Evolutionary conservation across 2,113 vertebrate species (phyloP), one percentile per base, ranked within the genome.

Genomic region (Gymnobelideus leadbeateri): DNA sequence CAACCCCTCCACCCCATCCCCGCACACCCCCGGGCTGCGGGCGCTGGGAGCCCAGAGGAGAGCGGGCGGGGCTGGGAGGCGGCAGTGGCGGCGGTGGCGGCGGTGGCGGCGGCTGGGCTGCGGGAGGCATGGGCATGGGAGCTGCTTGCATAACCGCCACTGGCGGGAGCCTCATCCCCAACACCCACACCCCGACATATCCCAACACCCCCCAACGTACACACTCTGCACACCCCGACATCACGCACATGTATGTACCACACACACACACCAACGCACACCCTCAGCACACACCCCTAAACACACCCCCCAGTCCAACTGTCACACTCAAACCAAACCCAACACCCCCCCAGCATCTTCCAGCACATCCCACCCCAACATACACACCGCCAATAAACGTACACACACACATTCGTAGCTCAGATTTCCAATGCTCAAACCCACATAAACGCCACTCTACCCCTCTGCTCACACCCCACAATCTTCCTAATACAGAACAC

Each of bases 1-100:
- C 31, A 11, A 6, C 97, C 96, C 95, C 96, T 94, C 97, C 96
- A 93, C 92, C 84, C 51, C 51, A 10, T 53, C 94, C 89, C 94
- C 94, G 93, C 94, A 46, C 14, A 90, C 93, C 55, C 92, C 68
- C 95, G 37, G 5, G 16, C n/a, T 31, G 26, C 28, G 57, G n/a
- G 37, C 68, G 57, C 37, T 1, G 16, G 68, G 68, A 43, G 16
- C 37, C n/a, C 68, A 2, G 37, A 19, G n/a, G 16, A 19, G 37
- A 84, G 68, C 68, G 68, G 68, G 68, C 68, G 68, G 68, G 68
- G 68, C 37, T 77, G 68, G 28, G 11, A 31, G 57, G 57, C 57
- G 57, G 57, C 57, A 3, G 9, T 9, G 57, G 57, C n/a, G n/a
- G n/a, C n/a, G n/a, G n/a, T n/a, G n/a, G n/a, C 55, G 55, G 55